These are phyloP conservation scores for Choristoneura rosaceana DNA, from an alignment of 2,888 invertebrate species.

Conservation along the genomic window DNA sequence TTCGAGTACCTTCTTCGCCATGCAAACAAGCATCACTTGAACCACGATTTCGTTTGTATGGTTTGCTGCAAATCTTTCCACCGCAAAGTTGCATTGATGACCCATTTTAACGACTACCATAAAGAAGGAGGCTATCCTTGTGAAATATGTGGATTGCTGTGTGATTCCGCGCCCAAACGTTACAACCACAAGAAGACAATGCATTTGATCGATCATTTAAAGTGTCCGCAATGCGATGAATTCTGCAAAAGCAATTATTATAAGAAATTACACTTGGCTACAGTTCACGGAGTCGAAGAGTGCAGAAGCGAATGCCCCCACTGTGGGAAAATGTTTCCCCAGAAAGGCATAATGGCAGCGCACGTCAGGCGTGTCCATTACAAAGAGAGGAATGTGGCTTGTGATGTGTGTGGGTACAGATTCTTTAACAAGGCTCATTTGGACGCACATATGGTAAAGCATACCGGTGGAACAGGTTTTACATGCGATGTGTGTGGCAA, in stretches of 20 bases:
- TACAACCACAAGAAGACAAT: conserved; percentile 28
- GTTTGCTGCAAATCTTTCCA: conserved; percentile 44
- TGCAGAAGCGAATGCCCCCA: conserved; percentile 39
- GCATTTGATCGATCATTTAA: conserved; percentile 31
- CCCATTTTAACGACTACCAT: conserved; percentile 34
- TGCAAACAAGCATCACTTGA: conserved; percentile 36
- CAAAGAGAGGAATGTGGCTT: conserved; percentile 29
- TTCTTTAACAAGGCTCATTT: conserved; percentile 38
- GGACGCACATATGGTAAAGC: conserved; percentile 57
- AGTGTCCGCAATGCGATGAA: conserved; percentile 36
- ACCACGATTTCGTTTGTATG: conserved; percentile 31
- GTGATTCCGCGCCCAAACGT: conserved; percentile 18
- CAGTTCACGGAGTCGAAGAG: conserved; percentile 37
- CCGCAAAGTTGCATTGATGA: conserved; percentile 49
- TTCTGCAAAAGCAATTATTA: conserved; percentile 35
- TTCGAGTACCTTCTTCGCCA: conserved; percentile 40
- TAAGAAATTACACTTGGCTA: conserved; percentile 39
- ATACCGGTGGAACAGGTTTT: conserved; percentile 62
- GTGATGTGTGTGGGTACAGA: conserved; percentile 29
- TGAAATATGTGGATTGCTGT: conserved; percentile 10
- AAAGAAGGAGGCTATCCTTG: conserved; percentile 30
- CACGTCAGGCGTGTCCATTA: conserved; percentile 60
- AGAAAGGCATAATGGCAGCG: conserved; percentile 68
- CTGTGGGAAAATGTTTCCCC: conserved; percentile 52
- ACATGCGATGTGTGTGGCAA: conserved; percentile 75